Evolutionary conservation across 2,888 invertebrate genomes (phyloP), one percentile per base, ranked within the genome.

Genomic region (Chymomyza amoena): DNA sequence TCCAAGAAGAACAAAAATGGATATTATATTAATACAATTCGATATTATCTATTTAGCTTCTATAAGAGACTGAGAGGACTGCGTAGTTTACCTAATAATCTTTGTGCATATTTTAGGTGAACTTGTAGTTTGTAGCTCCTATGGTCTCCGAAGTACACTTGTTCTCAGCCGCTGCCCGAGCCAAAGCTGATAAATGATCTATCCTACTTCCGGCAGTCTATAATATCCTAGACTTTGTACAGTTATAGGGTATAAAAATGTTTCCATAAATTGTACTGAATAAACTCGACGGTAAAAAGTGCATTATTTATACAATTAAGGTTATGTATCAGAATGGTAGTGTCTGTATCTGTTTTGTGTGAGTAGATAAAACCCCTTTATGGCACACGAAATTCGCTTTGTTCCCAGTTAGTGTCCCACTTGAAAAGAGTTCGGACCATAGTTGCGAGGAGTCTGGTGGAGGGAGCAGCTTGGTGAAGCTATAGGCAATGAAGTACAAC

Each of bases 261-360:
- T 45, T 69, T 61, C 64, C 51, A 36, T 56, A 66, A 69, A 70
- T 70, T 61, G 66, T 51, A 70, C 61, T 68, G 77, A 76, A 80
- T 73, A 69, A 80, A 78, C 78, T 75, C 68, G 72, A 61, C 83
- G 71, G 20, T 73, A 81, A 83, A 83, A 80, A 83, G 75, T 81
- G 84, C 81, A 81, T 83, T 83, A 83, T 77, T 83, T 80, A 83
- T 73, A 78, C 75, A 81, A 81, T 81, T 82, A 80, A 45, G 39
- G 10, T 45, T 45, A 45, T 45, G 39, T 45, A 45, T 45, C 39
- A 13, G 39, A 45, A 32, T 32, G 32, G 32, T 32, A 6, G 32
- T 6, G 32, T 32, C 32, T 32, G 32, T 32, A 32, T 6, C 32
- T 32, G 32, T 45, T 45, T 10, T 45, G 39, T 82, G 75, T 80